phyloP scores from a whole-genome alignment of 2,113 vertebrate species.

The Gopherus evgoodei region DNA sequence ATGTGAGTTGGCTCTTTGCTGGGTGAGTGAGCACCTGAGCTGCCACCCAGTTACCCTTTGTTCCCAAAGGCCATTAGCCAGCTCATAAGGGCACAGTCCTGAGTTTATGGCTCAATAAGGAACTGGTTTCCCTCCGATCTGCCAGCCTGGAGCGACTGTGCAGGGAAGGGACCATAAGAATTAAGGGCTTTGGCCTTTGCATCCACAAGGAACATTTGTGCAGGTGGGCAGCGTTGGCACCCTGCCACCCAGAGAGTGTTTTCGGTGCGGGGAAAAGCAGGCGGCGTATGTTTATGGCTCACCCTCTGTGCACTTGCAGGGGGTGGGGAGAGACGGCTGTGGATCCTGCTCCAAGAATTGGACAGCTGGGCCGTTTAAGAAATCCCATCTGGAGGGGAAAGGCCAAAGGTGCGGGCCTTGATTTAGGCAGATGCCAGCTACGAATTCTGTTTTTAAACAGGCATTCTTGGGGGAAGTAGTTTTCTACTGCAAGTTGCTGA shows the following conservation, averaged over 20 bases:
- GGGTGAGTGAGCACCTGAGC: not conserved
- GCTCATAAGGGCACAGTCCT: too few species aligned
- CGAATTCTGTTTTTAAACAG: not conserved
- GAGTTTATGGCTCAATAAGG: not conserved
- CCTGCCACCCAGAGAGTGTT: not conserved
- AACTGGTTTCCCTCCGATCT: not conserved
- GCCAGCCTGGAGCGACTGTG: not conserved
- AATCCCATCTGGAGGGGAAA: too few species aligned
- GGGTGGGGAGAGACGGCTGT: not conserved
- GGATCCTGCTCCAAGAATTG: not conserved
- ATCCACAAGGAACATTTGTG: accelerated
- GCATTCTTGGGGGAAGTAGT: too few species aligned
- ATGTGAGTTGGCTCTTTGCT: not conserved
- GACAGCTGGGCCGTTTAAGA: too few species aligned
- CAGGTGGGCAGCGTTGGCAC: not conserved
- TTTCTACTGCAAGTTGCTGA: not conserved
- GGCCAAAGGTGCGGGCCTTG: not conserved
- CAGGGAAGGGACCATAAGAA: not conserved
- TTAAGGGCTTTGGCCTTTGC: not conserved
- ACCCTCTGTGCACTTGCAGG: too few species aligned
- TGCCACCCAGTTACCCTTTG: not conserved
- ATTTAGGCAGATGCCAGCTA: not conserved
- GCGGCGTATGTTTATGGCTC: not conserved
- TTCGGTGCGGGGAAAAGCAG: not conserved
- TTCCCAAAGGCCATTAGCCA: not conserved